Evolutionary conservation across 92 coral and sea anemone genomes (phyloP).

Genomic region (Siderastrea siderea): DNA sequence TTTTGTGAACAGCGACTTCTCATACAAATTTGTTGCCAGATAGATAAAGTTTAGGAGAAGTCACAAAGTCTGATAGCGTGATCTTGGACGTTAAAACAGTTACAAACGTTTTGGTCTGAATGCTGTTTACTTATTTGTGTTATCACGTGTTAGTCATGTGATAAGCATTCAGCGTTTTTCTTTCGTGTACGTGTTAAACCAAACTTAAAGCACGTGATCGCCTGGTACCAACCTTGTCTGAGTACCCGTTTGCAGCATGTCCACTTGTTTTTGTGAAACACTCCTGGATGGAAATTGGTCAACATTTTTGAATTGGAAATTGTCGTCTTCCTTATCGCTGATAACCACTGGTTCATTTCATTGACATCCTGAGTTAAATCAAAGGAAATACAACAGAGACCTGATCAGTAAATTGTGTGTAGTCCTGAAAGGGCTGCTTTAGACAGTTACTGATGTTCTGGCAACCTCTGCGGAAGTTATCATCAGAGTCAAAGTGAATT

Average conservation of each 20-base stretch:
- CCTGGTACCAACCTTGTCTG: slow-evolving; percentile 68
- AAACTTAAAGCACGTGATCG: not conserved
- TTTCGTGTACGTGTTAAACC: not conserved
- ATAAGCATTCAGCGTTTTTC: not conserved
- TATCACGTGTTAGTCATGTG: not conserved
- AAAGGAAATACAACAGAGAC: not conserved
- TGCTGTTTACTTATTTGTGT: not conserved
- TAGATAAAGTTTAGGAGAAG: too few species aligned
- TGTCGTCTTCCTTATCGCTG: slow-evolving; percentile 93
- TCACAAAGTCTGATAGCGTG: too few species aligned
- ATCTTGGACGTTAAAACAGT: too few species aligned
- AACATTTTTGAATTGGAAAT: slow-evolving; percentile 79
- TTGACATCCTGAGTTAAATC: slow-evolving; percentile 80
- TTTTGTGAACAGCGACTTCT: too few species aligned
- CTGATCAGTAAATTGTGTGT: not conserved
- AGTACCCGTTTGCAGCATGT: slow-evolving; percentile 85
- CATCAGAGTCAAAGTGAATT: too few species aligned
- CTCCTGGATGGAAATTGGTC: slow-evolving; percentile 84
- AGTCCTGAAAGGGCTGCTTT: too few species aligned
- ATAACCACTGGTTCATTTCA: slow-evolving; percentile 97
- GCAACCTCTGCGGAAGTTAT: too few species aligned
- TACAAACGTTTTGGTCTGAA: not conserved
- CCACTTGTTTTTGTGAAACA: slow-evolving; percentile 89
- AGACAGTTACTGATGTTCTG: not conserved
- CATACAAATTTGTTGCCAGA: too few species aligned